Evolutionary conservation across 1,140 invertebrate genomes (phyloP), one percentile per base, ranked within the genome.

Genomic region (Temnothorax longispinosus): DNA sequence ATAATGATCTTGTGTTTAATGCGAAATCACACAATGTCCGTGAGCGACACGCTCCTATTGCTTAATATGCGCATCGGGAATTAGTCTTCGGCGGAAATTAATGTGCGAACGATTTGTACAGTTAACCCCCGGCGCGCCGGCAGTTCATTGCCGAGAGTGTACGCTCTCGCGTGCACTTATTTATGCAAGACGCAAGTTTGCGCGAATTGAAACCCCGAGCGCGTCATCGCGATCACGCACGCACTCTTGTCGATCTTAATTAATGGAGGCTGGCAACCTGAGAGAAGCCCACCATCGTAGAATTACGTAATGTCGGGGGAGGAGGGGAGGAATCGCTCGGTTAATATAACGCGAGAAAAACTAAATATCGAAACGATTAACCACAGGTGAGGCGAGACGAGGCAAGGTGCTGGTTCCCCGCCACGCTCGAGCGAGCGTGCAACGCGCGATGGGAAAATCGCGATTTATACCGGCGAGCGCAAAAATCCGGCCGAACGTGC

Each of bases 1-100:
- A 62, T 84, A 84, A 84, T 84, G 80, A 84, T 84, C 69, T 71
- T 60, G 80, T 74, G 80, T 84, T 84, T 84, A 84, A 84, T 84
- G 54, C 80, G 80, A 21, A 74, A 75, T 84, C 80, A 8, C 69
- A 84, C 54, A 84, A 75, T 84, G 80, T 84, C 69, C 80, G 44
- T 60, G 69, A 84, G 80, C 69, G 80, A 84, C 80, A 21, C 56
- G 69, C 54, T 74, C 41, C 54, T 74, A 75, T 75, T 74, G 69
- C 80, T 84, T 60, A 74, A 84, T 84, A 84, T 60, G 54, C 69
- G 44, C 80, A 74, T 60, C 80, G 80, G 69, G 65, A 75, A 84
- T 84, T 75, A 60, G 80, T 84, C 80, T 50, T 84, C n/a, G 54
- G 69, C 13, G 54, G 54, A 75, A 84, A 84, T 84, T 74, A 84